phyloP scores from a whole-genome alignment of 1,140 invertebrate species.

The Drosophila pruinosa region DNA sequence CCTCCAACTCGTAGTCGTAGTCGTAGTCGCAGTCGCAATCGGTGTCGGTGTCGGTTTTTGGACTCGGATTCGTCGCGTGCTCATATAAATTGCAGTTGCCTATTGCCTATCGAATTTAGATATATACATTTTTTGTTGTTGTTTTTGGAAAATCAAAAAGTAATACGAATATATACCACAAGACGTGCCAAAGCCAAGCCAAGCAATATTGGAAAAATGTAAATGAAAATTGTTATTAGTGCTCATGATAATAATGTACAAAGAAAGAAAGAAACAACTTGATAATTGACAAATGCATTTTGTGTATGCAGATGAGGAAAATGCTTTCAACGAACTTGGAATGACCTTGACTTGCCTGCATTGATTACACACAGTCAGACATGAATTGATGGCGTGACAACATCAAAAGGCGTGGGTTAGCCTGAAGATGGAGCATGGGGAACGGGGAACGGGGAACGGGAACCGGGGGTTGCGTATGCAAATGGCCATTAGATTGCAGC shows the following conservation, averaged over 20 bases:
- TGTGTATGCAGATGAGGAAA: neutral
- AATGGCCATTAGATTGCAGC: slow-evolving; percentile 8
- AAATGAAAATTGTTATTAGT: slow-evolving; percentile 53
- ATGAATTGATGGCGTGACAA: neutral
- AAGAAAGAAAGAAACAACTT: neutral
- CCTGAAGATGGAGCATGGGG: neutral
- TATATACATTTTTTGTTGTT: slow-evolving; percentile 36
- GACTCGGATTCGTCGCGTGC: slow-evolving; percentile 30
- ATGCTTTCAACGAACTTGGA: slow-evolving; percentile 17
- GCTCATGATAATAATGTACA: neutral
- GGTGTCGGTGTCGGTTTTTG: neutral
- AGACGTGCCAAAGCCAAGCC: neutral
- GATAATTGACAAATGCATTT: slow-evolving; percentile 8
- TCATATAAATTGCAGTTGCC: slow-evolving; percentile 10
- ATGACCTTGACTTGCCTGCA: slow-evolving; percentile 36
- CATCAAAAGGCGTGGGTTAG: neutral
- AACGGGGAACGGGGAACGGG: neutral
- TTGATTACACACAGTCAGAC: neutral
- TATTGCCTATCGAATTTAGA: slow-evolving; percentile 42
- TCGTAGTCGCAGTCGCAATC: slow-evolving; percentile 4
- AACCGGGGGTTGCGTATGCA: neutral
- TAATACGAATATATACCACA: neutral
- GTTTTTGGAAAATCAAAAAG: slow-evolving; percentile 17
- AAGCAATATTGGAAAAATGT: slow-evolving; percentile 49
- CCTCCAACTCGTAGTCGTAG: slow-evolving; percentile 17